These are phyloP conservation scores for Bolborhynchus lineola DNA, from an alignment of 2,113 vertebrate genomes.

Conservation along the genomic window DNA sequence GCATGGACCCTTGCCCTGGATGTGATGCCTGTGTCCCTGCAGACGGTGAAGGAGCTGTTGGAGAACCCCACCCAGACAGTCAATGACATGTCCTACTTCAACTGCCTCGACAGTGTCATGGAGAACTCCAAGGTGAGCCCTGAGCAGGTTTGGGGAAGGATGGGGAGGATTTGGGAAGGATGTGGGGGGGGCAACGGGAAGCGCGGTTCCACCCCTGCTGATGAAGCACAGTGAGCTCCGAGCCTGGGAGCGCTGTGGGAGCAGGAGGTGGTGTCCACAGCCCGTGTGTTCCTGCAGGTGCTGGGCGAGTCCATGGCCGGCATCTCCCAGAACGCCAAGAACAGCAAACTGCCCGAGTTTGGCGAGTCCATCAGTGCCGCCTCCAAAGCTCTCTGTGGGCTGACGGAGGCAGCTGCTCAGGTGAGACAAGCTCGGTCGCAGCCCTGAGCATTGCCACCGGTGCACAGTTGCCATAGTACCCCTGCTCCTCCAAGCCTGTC, in stretches of 20 bases:
- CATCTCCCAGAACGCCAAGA: constrained; percentile 97
- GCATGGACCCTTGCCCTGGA: background rate
- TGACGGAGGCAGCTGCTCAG: constrained; percentile 95
- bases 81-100: constrained; percentile 94
- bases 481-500: background rate
- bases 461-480: background rate
- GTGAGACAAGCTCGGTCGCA: constrained; percentile 42
- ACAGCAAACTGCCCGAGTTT: constrained; percentile 92
- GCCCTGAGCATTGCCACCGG: background rate
- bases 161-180: background rate
- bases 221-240: background rate
- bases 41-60: constrained; percentile 92
- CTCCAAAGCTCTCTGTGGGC: constrained; percentile 94
- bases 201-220: background rate
- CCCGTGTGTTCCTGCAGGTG: constrained; percentile 69
- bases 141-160: background rate
- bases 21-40: background rate
- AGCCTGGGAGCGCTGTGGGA: rapidly evolving
- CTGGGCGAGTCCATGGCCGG: constrained; percentile 97
- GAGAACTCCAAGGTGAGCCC: constrained; percentile 93
- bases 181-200: background rate
- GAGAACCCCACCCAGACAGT: constrained; percentile 94
- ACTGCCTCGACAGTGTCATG: constrained; percentile 98
- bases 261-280: background rate
- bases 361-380: constrained; percentile 89